Base-by-base conservation (phyloP, 2,797 vertebrate species). In the Lindbergichthys nudifrons region DNA sequence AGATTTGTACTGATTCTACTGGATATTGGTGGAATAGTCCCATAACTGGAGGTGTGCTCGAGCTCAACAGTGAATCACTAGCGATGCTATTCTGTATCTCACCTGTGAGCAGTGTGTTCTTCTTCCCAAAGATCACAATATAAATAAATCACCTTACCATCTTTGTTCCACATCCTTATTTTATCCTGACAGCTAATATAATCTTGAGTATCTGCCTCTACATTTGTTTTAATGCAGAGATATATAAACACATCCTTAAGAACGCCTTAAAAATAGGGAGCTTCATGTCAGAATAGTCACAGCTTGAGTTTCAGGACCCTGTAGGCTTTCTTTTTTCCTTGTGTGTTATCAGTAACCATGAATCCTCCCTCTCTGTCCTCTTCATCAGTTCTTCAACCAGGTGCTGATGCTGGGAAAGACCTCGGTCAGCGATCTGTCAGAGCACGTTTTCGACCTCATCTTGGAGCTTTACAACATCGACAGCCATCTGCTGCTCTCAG, bases 371-470 rank as follows among this genome's bases (percentile, higher is more conserved):
- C 52, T 48, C 1, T 50, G 9, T 77, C 0, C 21, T 21, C 14
- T 41, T 14, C 53, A 13, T 41, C 89, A 99, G 98, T 99, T 99
- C 91, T 99, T 99, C 92, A 99, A 99, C 94, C 98, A 98, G 94
- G 98, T 99, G 80, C 95, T 99, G 84, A 99, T 99, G 98, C 93
- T 99, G 92, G 98, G 98, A 47, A 99, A 99, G 94, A 99, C 98
- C 0, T 99, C 98, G 0, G 98, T 99, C 90, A 99, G 98, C 43
- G 98, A 99, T 89, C 92, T 99, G 77, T 99, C 98, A 0, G 98
- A 99, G 65, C 98, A 99, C 0, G 97, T 99, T 9, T 99, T 99
- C 64, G 98, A 99, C 91, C 95, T 99, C 78, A 99, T 99, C 93
- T 79, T 99, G 94, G 98, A 99, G 87, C 95, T 99, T 30, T 99